A percentile compares a stretch with the other conserved stretches of the same genome.
Evolutionary conservation across 92 coral and sea anemone species (phyloP).

Genomic region (Galaxea fascicularis): DNA sequence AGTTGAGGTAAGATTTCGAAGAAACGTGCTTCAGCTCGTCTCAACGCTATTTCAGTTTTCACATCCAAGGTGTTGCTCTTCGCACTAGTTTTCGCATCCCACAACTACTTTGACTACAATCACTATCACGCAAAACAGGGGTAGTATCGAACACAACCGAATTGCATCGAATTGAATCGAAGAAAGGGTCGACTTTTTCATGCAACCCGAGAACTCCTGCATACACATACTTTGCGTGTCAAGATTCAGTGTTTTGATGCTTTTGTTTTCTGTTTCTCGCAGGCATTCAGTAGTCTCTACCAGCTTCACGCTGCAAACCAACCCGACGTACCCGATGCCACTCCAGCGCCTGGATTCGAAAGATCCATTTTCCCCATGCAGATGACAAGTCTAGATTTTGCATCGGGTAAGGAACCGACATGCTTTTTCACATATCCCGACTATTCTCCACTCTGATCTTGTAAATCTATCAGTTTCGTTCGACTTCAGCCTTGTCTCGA

Average conservation of each 20-base stretch:
- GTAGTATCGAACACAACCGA: not conserved
- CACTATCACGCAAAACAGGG: not conserved
- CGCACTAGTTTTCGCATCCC: not conserved
- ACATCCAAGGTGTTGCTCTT: not conserved
- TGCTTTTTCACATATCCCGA: not conserved
- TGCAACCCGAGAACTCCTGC: not conserved
- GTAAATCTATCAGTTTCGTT: not conserved
- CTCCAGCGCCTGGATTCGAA: slow-evolving; percentile 64
- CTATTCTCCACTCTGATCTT: not conserved
- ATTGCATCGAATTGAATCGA: not conserved
- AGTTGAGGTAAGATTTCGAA: slow-evolving; percentile 11
- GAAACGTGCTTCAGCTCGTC: not conserved
- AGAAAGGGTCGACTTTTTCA: too few species aligned
- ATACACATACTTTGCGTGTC: not conserved
- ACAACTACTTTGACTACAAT: too few species aligned
- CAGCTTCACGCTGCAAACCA: slow-evolving; percentile 70
- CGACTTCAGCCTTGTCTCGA: too few species aligned
- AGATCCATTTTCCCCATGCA: not conserved
- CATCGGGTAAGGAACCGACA: slow-evolving; percentile 5
- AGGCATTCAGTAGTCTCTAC: slow-evolving; percentile 24
- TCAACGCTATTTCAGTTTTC: slow-evolving; percentile 6
- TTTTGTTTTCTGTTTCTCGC: slow-evolving; percentile 1
- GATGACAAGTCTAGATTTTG: not conserved
- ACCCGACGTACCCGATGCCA: slow-evolving; percentile 66
- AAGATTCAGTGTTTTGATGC: not conserved